Evolutionary conservation across 2,113 vertebrate species (phyloP), one percentile per base, ranked within the genome.

Genomic region (Rattus rattus): DNA sequence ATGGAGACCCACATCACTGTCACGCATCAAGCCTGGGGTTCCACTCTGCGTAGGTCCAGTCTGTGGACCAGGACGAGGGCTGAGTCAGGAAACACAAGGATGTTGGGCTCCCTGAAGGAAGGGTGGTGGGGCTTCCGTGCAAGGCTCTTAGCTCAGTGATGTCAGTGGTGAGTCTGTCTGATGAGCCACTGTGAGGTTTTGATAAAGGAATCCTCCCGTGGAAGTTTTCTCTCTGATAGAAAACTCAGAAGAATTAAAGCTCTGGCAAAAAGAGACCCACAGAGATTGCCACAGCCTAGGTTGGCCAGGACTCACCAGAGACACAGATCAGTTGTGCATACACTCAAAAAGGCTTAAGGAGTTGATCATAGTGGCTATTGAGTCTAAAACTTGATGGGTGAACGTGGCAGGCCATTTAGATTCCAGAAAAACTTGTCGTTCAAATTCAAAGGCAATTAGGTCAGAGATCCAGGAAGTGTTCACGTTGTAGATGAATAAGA

Each of bases 231-330:
- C 65, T 69, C 63, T 47, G 36, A 91, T 4, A 67, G 69, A 91
- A 88, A 91, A 81, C 39, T 10, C 33, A 43, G 47, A 89, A 95
- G 84, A 94, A 81, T 80, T n/a, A 43, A 87, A 70, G n/a, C 65
- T 49, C 26, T 91, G 61, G 52, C 47, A 49, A 87, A 76, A n/a
- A 39, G 43, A 94, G 26, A n/a, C 12, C 36, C 7, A 47, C 28
- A 43, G 54, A 13, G 49, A 76, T 13, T 43, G 20, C 8, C 24
- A 63, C n/a, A 84, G 59, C 81, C 59, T 56, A 14, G 24, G 28
- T 39, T 56, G 28, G 24, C 11, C 69, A 56, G 49, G 86, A 7
- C 7, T 56, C 22, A 54, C 49, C 22, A 39, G 47, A 56, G 49
- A 56, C 19, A 70, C 67, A 72, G 39, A 54, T 39, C 36, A 5